phyloP scores from a whole-genome alignment of 2,888 invertebrate genomes.

The Thecophora atra region DNA sequence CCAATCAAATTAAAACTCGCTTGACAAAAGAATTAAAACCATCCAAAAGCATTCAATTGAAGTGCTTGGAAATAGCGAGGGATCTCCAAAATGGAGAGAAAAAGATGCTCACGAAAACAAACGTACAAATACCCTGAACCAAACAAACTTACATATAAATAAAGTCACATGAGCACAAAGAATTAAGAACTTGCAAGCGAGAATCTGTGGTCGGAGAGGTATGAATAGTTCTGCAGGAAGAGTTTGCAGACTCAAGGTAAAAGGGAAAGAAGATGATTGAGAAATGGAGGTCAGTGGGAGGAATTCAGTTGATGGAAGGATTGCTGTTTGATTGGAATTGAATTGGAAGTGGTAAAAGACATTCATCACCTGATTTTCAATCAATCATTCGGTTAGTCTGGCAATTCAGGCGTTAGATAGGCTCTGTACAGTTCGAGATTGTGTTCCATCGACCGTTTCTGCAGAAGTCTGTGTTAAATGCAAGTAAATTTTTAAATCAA shows the following conservation, averaged over 20 bases:
- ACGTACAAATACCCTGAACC: neutral
- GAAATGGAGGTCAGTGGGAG: no score
- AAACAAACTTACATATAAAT: neutral
- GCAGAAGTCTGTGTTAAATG: no score
- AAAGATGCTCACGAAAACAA: neutral
- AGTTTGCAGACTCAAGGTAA: no score
- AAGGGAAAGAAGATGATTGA: neutral
- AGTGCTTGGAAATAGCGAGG: neutral
- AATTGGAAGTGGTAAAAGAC: no score
- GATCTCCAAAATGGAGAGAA: neutral
- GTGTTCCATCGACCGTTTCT: no score
- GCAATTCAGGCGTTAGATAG: no score
- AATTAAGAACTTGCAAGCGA: neutral
- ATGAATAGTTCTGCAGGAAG: neutral
- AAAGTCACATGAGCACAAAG: neutral
- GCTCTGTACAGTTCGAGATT: no score
- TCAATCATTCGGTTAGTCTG: no score
- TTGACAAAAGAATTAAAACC: neutral
- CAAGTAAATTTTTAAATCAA: no score
- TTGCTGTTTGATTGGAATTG: no score
- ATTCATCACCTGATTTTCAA: no score
- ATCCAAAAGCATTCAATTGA: neutral
- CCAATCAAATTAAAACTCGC: constrained; percentile 2
- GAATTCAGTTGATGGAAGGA: no score
- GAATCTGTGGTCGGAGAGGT: neutral